phyloP scores from a whole-genome alignment of 2,113 vertebrate genomes.

The Prolemur simus region DNA sequence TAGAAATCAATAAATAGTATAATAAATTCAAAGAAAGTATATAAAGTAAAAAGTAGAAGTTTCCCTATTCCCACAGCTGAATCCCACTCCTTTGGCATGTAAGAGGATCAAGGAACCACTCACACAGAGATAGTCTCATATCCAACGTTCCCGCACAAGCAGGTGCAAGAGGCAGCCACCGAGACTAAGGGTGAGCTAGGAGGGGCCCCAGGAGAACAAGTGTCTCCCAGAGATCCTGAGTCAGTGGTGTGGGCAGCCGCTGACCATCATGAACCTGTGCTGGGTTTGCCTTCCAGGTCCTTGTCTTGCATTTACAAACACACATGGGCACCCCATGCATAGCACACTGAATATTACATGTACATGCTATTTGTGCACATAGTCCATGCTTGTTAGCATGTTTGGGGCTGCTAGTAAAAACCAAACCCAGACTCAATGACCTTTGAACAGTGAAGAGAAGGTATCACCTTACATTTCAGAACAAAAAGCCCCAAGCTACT shows the following conservation, averaged over 20 bases:
- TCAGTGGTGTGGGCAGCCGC: rapidly evolving
- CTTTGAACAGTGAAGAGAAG: neutral
- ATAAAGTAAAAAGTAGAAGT: neutral
- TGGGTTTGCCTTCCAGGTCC: neutral
- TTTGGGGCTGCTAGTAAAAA: neutral
- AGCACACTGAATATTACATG: neutral
- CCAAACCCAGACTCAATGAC: neutral
- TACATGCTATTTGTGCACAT: neutral
- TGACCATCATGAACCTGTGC: neutral
- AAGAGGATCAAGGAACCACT: neutral
- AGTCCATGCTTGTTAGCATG: neutral
- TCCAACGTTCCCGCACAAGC: neutral
- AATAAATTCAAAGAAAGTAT: neutral
- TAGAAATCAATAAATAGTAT: neutral
- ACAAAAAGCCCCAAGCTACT: neutral
- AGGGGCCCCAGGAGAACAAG: neutral
- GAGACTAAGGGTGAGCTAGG: neutral
- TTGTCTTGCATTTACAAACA: neutral
- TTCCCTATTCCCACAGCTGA: neutral
- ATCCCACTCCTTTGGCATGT: neutral
- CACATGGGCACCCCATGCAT: neutral
- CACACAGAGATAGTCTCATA: neutral
- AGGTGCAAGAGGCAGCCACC: neutral
- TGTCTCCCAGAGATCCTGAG: neutral
- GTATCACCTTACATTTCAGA: too few relatives aligned